Conservation (phyloP, 2,797 vertebrate genomes). For the Enteromius unitaeniatus region DNA sequence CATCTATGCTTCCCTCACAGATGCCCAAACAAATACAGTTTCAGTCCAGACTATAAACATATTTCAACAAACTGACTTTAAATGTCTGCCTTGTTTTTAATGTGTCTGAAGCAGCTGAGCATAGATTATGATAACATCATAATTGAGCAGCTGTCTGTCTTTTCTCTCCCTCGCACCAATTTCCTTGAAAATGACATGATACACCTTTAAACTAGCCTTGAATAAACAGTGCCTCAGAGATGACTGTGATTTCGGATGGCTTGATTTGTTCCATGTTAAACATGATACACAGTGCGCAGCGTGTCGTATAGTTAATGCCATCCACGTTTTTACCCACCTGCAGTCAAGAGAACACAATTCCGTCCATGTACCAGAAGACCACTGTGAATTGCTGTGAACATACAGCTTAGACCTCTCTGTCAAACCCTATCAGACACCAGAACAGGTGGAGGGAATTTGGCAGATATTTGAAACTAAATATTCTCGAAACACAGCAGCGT, state of each 20-base stretch:
- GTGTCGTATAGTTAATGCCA: constrained; percentile 1
- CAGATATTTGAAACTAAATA: background rate
- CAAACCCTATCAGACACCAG: constrained; percentile 18
- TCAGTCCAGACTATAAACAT: constrained; percentile 23
- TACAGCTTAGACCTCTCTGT: background rate
- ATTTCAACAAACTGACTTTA: constrained; percentile 36
- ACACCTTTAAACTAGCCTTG: background rate
- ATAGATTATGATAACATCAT: constrained; percentile 29
- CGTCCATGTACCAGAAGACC: background rate
- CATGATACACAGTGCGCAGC: background rate
- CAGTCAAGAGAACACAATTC: constrained; percentile 9
- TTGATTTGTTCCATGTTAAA: constrained; percentile 22
- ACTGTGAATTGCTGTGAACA: background rate
- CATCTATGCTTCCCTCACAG: background rate
- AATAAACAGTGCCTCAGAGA: constrained; percentile 17
- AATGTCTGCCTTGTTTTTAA: constrained; percentile 23
- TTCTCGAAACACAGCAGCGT: background rate
- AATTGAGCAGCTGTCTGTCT: constrained; percentile 18
- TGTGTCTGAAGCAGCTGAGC: constrained; percentile 21
- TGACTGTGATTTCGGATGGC: background rate
- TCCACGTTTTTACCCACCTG: constrained; percentile 32
- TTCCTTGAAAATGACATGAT: background rate
- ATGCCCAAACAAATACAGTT: background rate
- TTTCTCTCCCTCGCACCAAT: background rate
- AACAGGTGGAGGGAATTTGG: background rate